Percentiles rank a stretch among this genome's conserved stretches.
Evolutionary conservation across 1,140 invertebrate genomes (phyloP).

Genomic region (Grapholita molesta): DNA sequence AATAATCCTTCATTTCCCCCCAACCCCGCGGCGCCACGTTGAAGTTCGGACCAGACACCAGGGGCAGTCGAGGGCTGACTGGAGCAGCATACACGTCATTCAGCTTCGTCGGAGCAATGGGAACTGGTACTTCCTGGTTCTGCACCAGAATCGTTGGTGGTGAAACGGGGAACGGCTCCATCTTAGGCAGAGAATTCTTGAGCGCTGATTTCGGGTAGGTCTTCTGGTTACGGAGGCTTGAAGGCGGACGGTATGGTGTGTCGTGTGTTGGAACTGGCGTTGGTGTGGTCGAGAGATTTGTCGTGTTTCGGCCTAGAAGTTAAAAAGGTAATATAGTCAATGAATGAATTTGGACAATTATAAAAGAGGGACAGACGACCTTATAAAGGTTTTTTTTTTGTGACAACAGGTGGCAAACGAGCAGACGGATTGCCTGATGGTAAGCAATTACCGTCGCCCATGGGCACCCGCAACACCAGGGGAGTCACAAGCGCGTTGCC

Average conservation of each 20-base stretch:
- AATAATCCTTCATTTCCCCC: slow-evolving; percentile 82
- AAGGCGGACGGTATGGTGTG: slow-evolving; percentile 73
- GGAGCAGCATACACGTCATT: slow-evolving; percentile 70
- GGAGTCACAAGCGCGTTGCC: no score
- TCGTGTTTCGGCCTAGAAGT: slow-evolving; percentile 76
- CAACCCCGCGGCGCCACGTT: slow-evolving; percentile 90
- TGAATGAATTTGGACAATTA: no score
- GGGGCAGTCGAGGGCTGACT: slow-evolving; percentile 53
- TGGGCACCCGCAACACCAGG: no score
- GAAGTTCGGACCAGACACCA: slow-evolving; percentile 81
- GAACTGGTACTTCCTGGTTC: slow-evolving; percentile 64
- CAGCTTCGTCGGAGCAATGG: slow-evolving; percentile 69
- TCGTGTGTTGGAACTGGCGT: slow-evolving; percentile 76
- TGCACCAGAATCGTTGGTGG: slow-evolving; percentile 54
- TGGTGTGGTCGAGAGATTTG: slow-evolving; percentile 65
- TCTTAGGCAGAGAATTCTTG: slow-evolving; percentile 71
- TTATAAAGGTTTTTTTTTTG: no score
- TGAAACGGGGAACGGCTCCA: slow-evolving; percentile 71
- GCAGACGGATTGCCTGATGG: no score
- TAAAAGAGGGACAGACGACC: no score
- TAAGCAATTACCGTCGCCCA: no score
- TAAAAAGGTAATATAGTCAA: no score
- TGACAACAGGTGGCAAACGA: no score
- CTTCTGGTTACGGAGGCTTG: slow-evolving; percentile 67
- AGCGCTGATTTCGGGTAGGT: slow-evolving; percentile 72